phyloP scores from a whole-genome alignment of 2,797 vertebrate species.

The Rallus crepitans region DNA sequence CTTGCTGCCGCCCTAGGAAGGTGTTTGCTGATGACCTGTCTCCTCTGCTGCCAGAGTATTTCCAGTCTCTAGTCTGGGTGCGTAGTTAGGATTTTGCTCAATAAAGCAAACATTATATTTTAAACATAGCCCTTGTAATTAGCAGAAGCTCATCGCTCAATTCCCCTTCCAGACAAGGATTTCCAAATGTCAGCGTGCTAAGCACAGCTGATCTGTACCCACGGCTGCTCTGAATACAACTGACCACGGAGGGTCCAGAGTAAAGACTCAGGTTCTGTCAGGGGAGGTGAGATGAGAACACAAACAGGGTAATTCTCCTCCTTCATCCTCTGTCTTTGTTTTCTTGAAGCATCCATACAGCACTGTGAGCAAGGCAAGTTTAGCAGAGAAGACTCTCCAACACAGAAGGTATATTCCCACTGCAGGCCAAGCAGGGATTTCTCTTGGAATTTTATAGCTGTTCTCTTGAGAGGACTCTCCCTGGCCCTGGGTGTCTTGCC shows the following conservation, averaged over 20 bases:
- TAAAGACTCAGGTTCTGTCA: background rate
- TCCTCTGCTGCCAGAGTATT: background rate
- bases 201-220: background rate
- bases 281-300: background rate
- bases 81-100: constrained; percentile 11
- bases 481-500: background rate
- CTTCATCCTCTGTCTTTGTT: background rate
- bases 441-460: no score
- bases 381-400: background rate
- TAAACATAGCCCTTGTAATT: constrained; percentile 51
- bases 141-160: constrained; percentile 38
- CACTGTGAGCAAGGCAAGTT: background rate
- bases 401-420: background rate
- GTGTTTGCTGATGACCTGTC: background rate
- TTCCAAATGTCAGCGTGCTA: constrained; percentile 45
- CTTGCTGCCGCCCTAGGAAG: accelerated
- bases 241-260: background rate
- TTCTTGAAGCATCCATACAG: background rate
- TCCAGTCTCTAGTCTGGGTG: background rate
- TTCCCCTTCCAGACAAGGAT: constrained; percentile 52
- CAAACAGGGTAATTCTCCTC: background rate
- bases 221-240: background rate
- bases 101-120: constrained; percentile 50
- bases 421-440: no score
- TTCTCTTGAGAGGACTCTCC: background rate